Base-by-base conservation (phyloP, 2,113 vertebrate species). In the Uropsilus gracilis region DNA sequence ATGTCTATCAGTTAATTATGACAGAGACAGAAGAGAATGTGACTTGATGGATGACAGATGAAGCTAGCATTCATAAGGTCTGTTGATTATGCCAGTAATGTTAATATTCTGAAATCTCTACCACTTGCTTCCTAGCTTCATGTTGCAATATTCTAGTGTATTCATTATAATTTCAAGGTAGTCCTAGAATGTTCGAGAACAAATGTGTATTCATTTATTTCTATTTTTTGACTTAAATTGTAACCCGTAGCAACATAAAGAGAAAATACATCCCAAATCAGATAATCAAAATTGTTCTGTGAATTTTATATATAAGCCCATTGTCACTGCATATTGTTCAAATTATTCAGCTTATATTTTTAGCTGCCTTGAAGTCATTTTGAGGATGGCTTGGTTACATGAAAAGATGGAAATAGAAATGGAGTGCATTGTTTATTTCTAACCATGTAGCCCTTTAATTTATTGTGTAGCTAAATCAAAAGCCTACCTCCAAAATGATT, bases 21-120 rank as follows among this genome's bases (percentile, higher is more conserved):
- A 95, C 63, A 75, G 44, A 94, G 18, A 64, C 50, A 90, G 30
- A 77, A 61, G 84, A 89, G 48, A 95, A 86, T 84, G 59, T 44
- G 69, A 32, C 20, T 83, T 42, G 17, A 50, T 32, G 26, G 48
- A 61, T 26, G 61, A 48, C 30, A 91, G 63, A 86, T 0, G n/a
- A 86, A 68, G 6, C 66, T 57, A 14, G 34, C 6, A 26, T 72
- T 91, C 86, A 69, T 44, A 84, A 89, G 80, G 18, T 28, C 37
- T 86, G 92, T 59, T 13, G 44, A 55, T 28, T 11, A 76, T 1
- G 80, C 42, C 64, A 50, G 20, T 64, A 59, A 72, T 16, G 1
- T 22, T 61, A 39, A 76, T 32, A 46, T 89, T 44, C 34, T 75
- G 37, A 72, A 95, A 83, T 39, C 39, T 48, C 48, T 24, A 2